phyloP scores from a whole-genome alignment of 2,113 vertebrate species.

The Strigops habroptila region DNA sequence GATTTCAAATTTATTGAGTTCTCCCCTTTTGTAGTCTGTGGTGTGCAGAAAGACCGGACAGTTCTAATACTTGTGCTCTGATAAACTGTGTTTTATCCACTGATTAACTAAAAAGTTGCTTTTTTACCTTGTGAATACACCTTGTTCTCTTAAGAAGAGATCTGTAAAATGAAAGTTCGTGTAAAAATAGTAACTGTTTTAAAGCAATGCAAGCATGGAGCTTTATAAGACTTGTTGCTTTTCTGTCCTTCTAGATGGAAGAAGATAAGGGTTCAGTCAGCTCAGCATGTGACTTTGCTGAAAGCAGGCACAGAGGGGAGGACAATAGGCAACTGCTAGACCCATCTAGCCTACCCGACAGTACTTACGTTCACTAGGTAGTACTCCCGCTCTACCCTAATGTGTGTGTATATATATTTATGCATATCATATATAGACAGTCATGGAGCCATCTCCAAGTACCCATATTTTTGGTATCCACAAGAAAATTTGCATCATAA shows the following conservation, averaged over 20 bases:
- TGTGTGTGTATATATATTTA: neutral
- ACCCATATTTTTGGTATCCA: conserved; percentile 6
- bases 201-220: conserved; percentile 43
- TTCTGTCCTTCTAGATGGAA: conserved; percentile 98
- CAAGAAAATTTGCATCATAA: neutral
- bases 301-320: conserved; percentile 95
- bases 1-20: neutral
- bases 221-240: conserved; percentile 79
- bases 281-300: conserved; percentile 98
- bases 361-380: conserved; percentile 89
- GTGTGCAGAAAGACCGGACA: neutral
- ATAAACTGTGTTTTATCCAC: neutral
- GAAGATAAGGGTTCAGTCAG: conserved; percentile 94
- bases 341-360: conserved; percentile 82
- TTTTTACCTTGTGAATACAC: neutral
- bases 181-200: conserved; percentile 38
- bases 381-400: conserved; percentile 74
- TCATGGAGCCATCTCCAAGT: conserved; percentile 32
- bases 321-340: conserved; percentile 96
- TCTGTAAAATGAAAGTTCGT: neutral
- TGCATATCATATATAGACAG: neutral
- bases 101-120: neutral
- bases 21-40: neutral
- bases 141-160: neutral
- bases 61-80: neutral